These are phyloP conservation scores for Thalassarche chlororhynchos DNA, from an alignment of 2,113 vertebrate species.

Conservation along the genomic window DNA sequence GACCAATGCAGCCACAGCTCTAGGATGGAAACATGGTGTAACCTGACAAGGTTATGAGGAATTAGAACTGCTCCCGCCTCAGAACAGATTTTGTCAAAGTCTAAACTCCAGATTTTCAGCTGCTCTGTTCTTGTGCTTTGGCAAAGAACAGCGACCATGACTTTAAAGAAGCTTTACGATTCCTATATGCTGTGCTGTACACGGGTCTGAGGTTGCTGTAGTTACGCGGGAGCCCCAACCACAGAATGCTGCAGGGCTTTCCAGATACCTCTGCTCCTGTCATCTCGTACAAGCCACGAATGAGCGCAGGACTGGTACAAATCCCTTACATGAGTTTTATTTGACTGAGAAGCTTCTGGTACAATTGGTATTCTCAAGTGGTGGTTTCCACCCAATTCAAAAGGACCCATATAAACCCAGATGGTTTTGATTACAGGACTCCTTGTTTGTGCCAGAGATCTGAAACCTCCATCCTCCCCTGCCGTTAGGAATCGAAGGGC, in stretches of 20 bases:
- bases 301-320: neutral
- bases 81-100: neutral
- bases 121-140: neutral
- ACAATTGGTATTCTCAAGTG: neutral
- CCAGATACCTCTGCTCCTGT: neutral
- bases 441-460: neutral
- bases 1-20: neutral
- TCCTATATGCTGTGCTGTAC: neutral
- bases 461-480: neutral
- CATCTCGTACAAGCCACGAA: accelerated
- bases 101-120: neutral
- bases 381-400: constrained; percentile 9
- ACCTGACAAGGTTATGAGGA: neutral
- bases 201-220: neutral
- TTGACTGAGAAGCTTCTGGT: neutral
- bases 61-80: neutral
- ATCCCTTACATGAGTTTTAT: neutral
- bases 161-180: neutral
- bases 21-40: too few species aligned
- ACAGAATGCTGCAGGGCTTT: neutral
- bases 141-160: neutral
- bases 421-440: neutral
- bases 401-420: neutral
- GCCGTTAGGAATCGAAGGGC: neutral
- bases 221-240: neutral